phyloP scores from a whole-genome alignment of 1,140 invertebrate genomes.

The Cydia pomonella region DNA sequence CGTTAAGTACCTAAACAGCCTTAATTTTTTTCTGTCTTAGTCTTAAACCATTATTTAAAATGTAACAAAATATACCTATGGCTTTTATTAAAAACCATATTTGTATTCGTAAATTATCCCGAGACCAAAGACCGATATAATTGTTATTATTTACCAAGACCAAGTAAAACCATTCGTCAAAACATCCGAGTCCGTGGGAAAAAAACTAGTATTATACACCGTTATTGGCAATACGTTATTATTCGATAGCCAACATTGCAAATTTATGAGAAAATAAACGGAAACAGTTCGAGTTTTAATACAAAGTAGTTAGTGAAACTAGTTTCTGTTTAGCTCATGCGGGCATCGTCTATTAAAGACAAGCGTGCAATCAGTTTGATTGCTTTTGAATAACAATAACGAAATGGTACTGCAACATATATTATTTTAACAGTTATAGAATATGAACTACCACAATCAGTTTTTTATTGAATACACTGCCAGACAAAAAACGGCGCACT shows the following conservation, averaged over 20 bases:
- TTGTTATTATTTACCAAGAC: background rate
- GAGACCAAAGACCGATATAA: background rate
- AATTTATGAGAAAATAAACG: slow-evolving; percentile 25
- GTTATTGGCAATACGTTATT: background rate
- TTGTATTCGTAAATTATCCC: too few species aligned
- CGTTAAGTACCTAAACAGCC: too few species aligned
- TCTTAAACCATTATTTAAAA: too few species aligned
- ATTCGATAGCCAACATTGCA: slow-evolving; percentile 12
- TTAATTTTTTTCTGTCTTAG: too few species aligned
- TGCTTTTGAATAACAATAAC: background rate
- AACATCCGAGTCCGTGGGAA: slow-evolving; percentile 1
- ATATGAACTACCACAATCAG: background rate
- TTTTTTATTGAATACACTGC: too few species aligned
- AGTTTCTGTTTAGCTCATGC: slow-evolving; percentile 10
- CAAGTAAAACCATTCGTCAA: background rate
- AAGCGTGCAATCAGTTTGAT: background rate
- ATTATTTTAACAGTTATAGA: background rate
- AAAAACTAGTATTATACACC: background rate
- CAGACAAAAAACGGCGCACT: too few species aligned
- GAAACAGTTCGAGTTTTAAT: slow-evolving; percentile 22
- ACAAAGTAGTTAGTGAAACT: slow-evolving; percentile 19
- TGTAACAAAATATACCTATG: too few species aligned
- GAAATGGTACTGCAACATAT: background rate
- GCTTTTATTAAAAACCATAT: too few species aligned
- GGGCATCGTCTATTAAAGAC: background rate